These are phyloP conservation scores for Trichonephila clavata DNA, from an alignment of 1,140 invertebrate species.

Conservation along the genomic window DNA sequence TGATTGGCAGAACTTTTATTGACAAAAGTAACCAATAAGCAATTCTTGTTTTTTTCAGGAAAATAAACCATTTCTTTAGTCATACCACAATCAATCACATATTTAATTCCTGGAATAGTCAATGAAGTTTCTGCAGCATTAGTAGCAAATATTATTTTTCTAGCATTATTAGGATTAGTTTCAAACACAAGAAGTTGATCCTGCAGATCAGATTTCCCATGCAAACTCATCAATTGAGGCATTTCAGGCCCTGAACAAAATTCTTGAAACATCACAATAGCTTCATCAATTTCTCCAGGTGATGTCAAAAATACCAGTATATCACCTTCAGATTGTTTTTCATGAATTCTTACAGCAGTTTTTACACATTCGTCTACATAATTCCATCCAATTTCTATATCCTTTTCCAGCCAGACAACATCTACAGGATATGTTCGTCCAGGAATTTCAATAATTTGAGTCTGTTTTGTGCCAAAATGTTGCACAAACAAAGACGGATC, in stretches of 20 bases:
- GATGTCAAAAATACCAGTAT: slow-evolving; percentile 97
- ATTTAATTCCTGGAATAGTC: slow-evolving; percentile 98
- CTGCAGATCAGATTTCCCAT: slow-evolving; percentile 87
- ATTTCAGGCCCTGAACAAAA: slow-evolving; percentile 68
- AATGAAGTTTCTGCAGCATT: slow-evolving; percentile 99
- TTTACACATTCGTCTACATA: slow-evolving; percentile 91
- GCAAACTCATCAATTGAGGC: slow-evolving; percentile 64
- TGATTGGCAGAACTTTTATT: slow-evolving; percentile 98
- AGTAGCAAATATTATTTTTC: slow-evolving; percentile 98
- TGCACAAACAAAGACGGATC: slow-evolving; percentile 94
- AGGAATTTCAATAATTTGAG: slow-evolving; percentile 91
- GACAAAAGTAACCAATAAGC: slow-evolving; percentile 90
- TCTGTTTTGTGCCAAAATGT: slow-evolving; percentile 89
- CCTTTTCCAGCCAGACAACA: slow-evolving; percentile 87
- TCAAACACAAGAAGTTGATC: slow-evolving; percentile 69
- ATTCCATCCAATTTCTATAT: slow-evolving; percentile 90
- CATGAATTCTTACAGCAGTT: slow-evolving; percentile 90
- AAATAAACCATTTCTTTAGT: slow-evolving; percentile 98
- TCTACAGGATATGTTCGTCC: slow-evolving; percentile 92
- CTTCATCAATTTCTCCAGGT: slow-evolving; percentile 92
- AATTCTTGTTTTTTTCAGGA: slow-evolving; percentile 91
- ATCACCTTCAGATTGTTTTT: slow-evolving; percentile 88
- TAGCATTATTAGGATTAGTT: slow-evolving; percentile 84
- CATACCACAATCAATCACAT: slow-evolving; percentile 97
- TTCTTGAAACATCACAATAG: slow-evolving; percentile 85